Conservation (phyloP, 2,113 vertebrate species). For the Martes martes region DNA sequence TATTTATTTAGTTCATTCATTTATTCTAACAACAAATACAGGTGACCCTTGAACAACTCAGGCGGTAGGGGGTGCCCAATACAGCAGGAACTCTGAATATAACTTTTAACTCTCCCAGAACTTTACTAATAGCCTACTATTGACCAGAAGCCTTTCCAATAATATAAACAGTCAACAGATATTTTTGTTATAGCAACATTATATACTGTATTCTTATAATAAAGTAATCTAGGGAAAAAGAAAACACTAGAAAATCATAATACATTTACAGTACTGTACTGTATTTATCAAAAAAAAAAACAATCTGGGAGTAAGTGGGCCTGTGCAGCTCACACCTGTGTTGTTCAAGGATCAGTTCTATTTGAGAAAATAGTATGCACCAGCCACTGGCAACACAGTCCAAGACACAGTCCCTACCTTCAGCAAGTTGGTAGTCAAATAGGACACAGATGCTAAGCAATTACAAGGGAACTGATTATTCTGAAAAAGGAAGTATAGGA, state of each 20-base stretch:
- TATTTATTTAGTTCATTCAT: neutral
- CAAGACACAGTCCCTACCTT: neutral
- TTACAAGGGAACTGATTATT: constrained; percentile 2
- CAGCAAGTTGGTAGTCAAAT: neutral
- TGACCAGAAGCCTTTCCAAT: neutral
- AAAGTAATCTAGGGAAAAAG: neutral
- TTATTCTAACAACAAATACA: constrained; percentile 42
- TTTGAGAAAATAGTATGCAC: neutral
- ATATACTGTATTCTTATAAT: neutral
- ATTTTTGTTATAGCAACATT: neutral
- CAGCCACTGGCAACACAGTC: neutral
- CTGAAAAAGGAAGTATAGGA: neutral
- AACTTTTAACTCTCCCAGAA: neutral
- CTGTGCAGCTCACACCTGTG: neutral
- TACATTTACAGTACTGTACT: neutral
- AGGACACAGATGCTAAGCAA: neutral
- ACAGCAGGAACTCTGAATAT: neutral
- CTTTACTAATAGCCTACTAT: neutral
- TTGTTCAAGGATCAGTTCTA: neutral
- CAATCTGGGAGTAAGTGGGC: neutral
- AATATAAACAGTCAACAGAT: neutral
- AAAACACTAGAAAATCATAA: neutral
- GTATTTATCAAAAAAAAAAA: neutral
- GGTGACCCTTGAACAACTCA: neutral
- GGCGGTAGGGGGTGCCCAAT: neutral